These are phyloP conservation scores for Paramisgurnus dabryanus DNA, from an alignment of 2,113 vertebrate genomes.

Conservation along the genomic window DNA sequence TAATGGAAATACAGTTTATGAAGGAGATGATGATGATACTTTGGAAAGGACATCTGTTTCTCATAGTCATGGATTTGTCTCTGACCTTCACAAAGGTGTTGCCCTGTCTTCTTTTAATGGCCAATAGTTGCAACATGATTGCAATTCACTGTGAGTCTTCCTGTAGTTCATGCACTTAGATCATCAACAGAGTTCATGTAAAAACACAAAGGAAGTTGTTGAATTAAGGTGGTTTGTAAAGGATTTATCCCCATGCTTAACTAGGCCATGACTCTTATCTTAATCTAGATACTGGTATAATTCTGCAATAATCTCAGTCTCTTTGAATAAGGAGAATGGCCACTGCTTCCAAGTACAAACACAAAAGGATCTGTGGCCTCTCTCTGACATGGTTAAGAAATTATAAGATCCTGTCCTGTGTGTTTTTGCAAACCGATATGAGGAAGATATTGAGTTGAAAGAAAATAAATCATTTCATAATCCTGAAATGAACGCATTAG, in stretches of 20 bases:
- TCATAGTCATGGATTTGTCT: constrained; percentile 64
- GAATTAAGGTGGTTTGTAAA: constrained; percentile 12
- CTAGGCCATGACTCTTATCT: background rate
- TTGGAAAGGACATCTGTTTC: constrained; percentile 41
- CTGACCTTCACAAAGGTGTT: constrained; percentile 57
- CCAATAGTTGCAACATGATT: constrained; percentile 38
- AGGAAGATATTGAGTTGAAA: background rate
- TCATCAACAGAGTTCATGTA: constrained; percentile 30
- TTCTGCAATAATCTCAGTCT: constrained; percentile 11
- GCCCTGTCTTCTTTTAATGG: constrained; percentile 30
- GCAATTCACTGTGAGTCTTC: constrained; percentile 45
- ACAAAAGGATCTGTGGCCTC: background rate
- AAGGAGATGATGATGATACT: constrained; percentile 37
- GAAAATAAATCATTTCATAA: constrained; percentile 27
- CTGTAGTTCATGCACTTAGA: constrained; percentile 40
- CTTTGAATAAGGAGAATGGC: constrained; percentile 1
- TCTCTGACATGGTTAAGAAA: background rate
- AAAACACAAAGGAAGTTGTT: background rate
- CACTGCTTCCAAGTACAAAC: background rate
- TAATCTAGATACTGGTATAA: constrained; percentile 3
- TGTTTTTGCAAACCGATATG: background rate
- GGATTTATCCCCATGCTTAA: background rate
- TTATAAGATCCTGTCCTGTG: background rate
- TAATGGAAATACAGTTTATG: constrained; percentile 44
- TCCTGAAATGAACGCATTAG: background rate